These are phyloP conservation scores for Aleiodes leptofemur DNA, from an alignment of 2,888 invertebrate species.

Conservation along the genomic window DNA sequence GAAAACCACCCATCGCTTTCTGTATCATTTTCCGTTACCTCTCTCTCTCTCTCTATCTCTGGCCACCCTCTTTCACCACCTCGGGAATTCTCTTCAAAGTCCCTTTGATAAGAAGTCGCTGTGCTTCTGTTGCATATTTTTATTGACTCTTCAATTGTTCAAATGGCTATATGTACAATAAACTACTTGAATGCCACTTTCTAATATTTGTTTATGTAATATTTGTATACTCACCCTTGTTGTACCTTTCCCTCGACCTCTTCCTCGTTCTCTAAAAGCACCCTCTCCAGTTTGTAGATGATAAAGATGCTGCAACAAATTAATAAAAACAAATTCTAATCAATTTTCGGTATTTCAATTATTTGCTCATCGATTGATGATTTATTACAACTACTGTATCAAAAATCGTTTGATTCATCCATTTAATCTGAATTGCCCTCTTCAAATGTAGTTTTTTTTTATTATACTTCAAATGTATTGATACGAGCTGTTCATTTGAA, in stretches of 20 bases:
- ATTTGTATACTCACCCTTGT: slow-evolving; percentile 70
- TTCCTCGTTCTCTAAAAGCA: slow-evolving; percentile 71
- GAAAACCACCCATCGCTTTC: slow-evolving; percentile 24
- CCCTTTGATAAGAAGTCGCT: background rate
- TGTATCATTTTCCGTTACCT: background rate
- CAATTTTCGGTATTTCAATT: slow-evolving; percentile 7
- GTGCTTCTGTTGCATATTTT: background rate
- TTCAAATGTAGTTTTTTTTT: too few species aligned
- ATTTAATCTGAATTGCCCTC: too few species aligned
- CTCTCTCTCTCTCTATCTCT: too few species aligned
- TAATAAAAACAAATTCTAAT: slow-evolving; percentile 46
- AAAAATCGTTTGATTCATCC: too few species aligned
- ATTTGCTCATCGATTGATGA: too few species aligned
- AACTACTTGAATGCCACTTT: background rate
- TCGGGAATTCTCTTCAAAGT: background rate
- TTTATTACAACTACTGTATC: too few species aligned
- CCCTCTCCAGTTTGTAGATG: slow-evolving; percentile 74
- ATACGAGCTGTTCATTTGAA: too few species aligned
- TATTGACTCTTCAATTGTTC: slow-evolving; percentile 1
- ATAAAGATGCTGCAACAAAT: slow-evolving; percentile 72
- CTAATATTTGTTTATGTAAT: slow-evolving; percentile 5
- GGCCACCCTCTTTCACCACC: background rate
- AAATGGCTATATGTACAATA: slow-evolving; percentile 1
- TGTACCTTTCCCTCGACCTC: slow-evolving; percentile 73
- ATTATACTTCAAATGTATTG: too few species aligned